Conservation (phyloP, 2,888 invertebrate genomes). For the Phymatocera aterrima region DNA sequence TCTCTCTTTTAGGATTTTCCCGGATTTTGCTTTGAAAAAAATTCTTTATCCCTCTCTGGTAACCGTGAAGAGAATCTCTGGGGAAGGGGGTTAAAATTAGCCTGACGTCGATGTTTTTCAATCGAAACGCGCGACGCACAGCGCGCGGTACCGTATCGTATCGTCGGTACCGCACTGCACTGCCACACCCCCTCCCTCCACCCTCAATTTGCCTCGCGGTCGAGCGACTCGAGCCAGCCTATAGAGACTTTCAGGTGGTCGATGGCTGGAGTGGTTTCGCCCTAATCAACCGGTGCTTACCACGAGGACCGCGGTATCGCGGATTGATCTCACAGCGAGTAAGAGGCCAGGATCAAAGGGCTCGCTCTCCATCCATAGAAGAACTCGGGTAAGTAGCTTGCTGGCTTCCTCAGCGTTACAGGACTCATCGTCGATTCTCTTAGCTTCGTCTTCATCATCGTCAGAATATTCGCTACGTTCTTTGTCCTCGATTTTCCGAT, state of each 20-base stretch:
- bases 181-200: not conserved
- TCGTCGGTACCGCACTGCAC: not conserved
- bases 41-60: conserved; percentile 34
- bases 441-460: conserved; percentile 54
- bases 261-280: conserved; percentile 44
- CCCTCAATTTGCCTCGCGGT: conserved; percentile 11
- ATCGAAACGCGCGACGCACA: conserved; percentile 33
- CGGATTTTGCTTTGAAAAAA: conserved; percentile 22
- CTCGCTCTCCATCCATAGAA: conserved; percentile 76
- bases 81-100: conserved; percentile 24
- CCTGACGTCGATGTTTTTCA: conserved; percentile 43
- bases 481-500: conserved; percentile 46
- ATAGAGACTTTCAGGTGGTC: conserved; percentile 35
- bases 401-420: conserved; percentile 73
- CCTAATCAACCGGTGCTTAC: conserved; percentile 60
- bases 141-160: not conserved
- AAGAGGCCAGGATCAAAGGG: conserved; percentile 74
- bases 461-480: conserved; percentile 53
- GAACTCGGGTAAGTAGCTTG: conserved; percentile 71
- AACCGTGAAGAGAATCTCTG: conserved; percentile 10
- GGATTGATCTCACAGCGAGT: conserved; percentile 70
- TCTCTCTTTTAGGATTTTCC: not conserved
- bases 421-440: conserved; percentile 58
- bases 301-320: conserved; percentile 70
- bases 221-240: conserved; percentile 24